A percentile compares a stretch with the other conserved stretches of the same genome.
Evolutionary conservation across 2,113 vertebrate genomes (phyloP).

Genomic region (Micromys minutus): DNA sequence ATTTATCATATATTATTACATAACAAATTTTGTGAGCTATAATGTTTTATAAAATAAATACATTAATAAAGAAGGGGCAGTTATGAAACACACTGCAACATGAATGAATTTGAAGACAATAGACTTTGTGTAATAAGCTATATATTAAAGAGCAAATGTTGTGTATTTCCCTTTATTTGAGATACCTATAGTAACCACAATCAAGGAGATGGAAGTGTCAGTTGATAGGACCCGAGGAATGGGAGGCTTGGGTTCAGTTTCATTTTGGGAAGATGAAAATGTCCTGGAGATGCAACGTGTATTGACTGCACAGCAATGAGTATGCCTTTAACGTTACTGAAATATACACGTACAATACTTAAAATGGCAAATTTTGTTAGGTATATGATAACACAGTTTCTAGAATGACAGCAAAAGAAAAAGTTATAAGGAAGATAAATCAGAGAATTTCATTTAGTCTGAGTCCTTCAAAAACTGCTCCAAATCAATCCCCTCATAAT

Average conservation of each 20-base stretch:
- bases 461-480: background rate
- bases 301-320: background rate
- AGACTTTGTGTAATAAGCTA: background rate
- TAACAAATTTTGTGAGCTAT: too few species aligned
- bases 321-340: background rate
- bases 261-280: background rate
- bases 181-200: background rate
- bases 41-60: too few species aligned
- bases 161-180: background rate
- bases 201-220: background rate
- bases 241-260: background rate
- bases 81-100: background rate
- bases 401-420: background rate
- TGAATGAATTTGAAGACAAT: background rate
- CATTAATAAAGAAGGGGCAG: conserved; percentile 21
- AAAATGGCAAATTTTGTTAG: conserved; percentile 16
- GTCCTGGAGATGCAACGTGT: background rate
- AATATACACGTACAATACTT: background rate
- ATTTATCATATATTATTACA: too few species aligned
- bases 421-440: conserved; percentile 23
- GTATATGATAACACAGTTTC: background rate
- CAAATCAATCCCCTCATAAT: background rate
- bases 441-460: conserved; percentile 26
- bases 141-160: background rate
- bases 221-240: background rate